These are phyloP conservation scores for Drosophila prolongata DNA, from an alignment of 2,888 invertebrate genomes.

Conservation along the genomic window DNA sequence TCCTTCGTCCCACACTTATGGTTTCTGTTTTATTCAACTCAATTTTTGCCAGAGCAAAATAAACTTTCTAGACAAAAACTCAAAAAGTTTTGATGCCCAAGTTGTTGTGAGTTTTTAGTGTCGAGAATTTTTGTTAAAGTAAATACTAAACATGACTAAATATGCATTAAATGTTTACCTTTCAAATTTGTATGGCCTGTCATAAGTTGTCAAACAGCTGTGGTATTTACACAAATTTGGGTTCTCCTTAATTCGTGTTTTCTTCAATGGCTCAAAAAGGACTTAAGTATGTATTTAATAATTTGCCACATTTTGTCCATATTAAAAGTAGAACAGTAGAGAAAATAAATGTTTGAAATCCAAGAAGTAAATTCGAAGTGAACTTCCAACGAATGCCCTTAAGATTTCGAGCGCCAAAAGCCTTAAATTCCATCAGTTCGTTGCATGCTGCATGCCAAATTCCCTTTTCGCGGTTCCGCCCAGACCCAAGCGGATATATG, in stretches of 20 bases:
- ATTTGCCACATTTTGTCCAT: too few species aligned
- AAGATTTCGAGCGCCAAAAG: background rate
- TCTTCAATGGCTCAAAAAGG: too few species aligned
- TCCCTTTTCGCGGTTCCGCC: background rate
- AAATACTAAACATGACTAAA: background rate
- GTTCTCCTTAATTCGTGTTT: too few species aligned
- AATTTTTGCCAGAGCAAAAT: background rate
- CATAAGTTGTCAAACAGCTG: background rate
- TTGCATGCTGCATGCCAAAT: constrained; percentile 15
- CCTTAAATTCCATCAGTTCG: too few species aligned
- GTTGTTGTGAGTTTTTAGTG: background rate
- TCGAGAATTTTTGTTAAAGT: background rate
- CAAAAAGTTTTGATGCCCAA: background rate
- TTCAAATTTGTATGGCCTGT: background rate
- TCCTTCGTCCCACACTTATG: background rate
- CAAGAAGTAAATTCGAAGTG: too few species aligned
- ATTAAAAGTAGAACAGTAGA: too few species aligned
- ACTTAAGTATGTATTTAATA: too few species aligned
- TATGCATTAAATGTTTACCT: background rate
- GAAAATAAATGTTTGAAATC: too few species aligned
- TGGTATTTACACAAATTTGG: too few species aligned
- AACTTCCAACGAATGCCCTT: too few species aligned
- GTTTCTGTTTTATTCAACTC: background rate
- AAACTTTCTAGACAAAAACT: background rate
- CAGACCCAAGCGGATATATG: constrained; percentile 33